Evolutionary conservation across 2,888 invertebrate species (phyloP).

Genomic region (Psococerastis gibbosa): DNA sequence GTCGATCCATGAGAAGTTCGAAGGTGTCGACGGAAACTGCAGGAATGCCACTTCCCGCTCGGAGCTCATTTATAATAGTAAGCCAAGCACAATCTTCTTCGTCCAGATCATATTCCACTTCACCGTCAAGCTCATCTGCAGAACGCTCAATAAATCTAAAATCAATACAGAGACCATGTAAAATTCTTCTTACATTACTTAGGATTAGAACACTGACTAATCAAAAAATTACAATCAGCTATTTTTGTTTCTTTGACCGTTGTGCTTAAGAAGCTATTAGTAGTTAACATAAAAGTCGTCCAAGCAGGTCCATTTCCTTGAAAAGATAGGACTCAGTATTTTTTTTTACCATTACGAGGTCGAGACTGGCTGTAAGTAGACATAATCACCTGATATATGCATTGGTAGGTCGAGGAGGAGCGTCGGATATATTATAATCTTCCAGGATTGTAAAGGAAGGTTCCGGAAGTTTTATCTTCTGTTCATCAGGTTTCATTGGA

Average conservation of each 20-base stretch:
- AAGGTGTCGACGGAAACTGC: constrained; percentile 74
- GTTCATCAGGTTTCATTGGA: background rate
- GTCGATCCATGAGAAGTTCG: constrained; percentile 89
- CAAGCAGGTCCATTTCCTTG: too few relatives aligned
- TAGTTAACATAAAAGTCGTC: too few relatives aligned
- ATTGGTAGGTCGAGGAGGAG: constrained; percentile 56
- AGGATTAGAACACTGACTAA: too few relatives aligned
- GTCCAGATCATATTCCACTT: constrained; percentile 90
- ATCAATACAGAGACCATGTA: constrained; percentile 1
- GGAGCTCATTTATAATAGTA: constrained; percentile 64
- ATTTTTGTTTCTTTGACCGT: too few relatives aligned
- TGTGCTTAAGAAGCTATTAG: too few relatives aligned
- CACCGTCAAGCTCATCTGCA: constrained; percentile 83
- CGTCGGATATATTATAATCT: constrained; percentile 63
- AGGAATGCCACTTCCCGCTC: constrained; percentile 49
- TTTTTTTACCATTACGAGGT: too few relatives aligned
- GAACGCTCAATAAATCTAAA: constrained; percentile 80
- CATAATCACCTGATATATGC: constrained; percentile 53
- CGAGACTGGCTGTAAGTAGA: too few relatives aligned
- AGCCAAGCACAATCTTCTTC: constrained; percentile 97
- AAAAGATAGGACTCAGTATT: too few relatives aligned
- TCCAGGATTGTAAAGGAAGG: constrained; percentile 49
- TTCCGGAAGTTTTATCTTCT: constrained; percentile 37
- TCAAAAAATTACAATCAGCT: too few relatives aligned
- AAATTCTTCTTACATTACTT: too few relatives aligned